Percentiles rank a stretch among this genome's conserved stretches.
Evolutionary conservation across 2,113 vertebrate species (phyloP).

Genomic region (Myxocyprinus asiaticus): DNA sequence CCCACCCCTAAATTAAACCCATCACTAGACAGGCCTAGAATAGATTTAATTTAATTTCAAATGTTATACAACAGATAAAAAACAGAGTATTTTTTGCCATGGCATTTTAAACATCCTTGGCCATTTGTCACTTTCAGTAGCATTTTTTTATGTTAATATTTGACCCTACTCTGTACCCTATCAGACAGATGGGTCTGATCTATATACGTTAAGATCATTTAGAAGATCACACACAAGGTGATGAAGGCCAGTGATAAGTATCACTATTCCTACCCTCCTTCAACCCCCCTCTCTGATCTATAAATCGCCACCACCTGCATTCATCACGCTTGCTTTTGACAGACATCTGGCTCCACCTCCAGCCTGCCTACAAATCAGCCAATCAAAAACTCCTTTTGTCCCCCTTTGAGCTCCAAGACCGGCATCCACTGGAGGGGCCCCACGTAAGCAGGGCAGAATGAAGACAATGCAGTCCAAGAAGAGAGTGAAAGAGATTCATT

Average conservation of each 20-base stretch:
- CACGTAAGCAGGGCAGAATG: constrained; percentile 29
- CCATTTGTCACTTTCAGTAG: too few relatives aligned
- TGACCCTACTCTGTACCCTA: too few relatives aligned
- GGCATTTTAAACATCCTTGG: too few relatives aligned
- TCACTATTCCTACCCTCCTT: constrained; percentile 28
- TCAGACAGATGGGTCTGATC: constrained; percentile 3
- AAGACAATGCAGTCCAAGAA: constrained; percentile 45
- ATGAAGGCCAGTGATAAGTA: constrained; percentile 44
- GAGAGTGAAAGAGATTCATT: background rate
- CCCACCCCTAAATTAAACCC: too few relatives aligned
- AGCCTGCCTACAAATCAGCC: constrained; percentile 37
- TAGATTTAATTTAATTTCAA: too few relatives aligned
- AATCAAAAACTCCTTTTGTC: constrained; percentile 51
- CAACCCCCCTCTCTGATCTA: constrained; percentile 38
- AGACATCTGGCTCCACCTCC: constrained; percentile 50
- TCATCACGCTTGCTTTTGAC: constrained; percentile 44
- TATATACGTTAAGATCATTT: constrained; percentile 36
- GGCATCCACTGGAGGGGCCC: constrained; percentile 48
- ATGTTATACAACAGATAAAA: too few relatives aligned
- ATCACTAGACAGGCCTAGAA: too few relatives aligned
- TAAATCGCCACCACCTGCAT: constrained; percentile 51
- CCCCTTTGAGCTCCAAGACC: constrained; percentile 31
- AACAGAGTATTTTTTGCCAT: too few relatives aligned
- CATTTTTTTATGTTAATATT: too few relatives aligned
- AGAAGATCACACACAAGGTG: constrained; percentile 42